Evolutionary conservation across 2,113 vertebrate species (phyloP).

Genomic region (Eublepharis macularius): DNA sequence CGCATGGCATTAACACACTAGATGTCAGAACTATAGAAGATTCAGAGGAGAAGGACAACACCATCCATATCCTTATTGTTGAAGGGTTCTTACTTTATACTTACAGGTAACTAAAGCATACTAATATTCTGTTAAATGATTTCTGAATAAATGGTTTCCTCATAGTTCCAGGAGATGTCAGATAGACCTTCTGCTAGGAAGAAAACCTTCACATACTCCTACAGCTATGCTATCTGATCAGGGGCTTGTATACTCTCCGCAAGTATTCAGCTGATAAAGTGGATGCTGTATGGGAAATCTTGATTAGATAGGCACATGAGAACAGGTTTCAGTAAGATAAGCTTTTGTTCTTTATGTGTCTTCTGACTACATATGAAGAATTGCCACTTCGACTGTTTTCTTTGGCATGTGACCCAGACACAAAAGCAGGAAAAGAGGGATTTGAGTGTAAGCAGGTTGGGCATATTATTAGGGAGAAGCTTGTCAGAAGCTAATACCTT

Average conservation of each 20-base stretch:
- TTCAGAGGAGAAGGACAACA: conserved; percentile 67
- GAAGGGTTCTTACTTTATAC: conserved; percentile 96
- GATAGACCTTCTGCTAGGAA: background rate
- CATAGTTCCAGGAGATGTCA: background rate
- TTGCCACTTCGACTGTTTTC: background rate
- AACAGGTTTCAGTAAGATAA: background rate
- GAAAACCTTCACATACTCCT: background rate
- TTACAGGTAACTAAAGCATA: conserved; percentile 76
- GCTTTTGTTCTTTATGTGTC: background rate
- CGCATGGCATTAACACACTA: conserved; percentile 87
- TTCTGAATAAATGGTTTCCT: background rate
- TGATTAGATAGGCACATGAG: background rate
- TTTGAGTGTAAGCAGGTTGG: background rate
- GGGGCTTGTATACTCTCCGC: background rate
- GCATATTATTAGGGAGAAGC: background rate
- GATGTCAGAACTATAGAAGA: conserved; percentile 73
- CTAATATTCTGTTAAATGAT: background rate
- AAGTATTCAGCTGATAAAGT: background rate
- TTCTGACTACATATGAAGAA: background rate
- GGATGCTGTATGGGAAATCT: background rate
- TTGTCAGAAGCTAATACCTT: background rate
- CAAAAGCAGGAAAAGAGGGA: background rate
- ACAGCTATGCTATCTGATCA: background rate
- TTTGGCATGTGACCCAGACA: background rate
- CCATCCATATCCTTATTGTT: conserved; percentile 88